Conservation (phyloP, 2,797 vertebrate species). For the Tarsius wallacei region DNA sequence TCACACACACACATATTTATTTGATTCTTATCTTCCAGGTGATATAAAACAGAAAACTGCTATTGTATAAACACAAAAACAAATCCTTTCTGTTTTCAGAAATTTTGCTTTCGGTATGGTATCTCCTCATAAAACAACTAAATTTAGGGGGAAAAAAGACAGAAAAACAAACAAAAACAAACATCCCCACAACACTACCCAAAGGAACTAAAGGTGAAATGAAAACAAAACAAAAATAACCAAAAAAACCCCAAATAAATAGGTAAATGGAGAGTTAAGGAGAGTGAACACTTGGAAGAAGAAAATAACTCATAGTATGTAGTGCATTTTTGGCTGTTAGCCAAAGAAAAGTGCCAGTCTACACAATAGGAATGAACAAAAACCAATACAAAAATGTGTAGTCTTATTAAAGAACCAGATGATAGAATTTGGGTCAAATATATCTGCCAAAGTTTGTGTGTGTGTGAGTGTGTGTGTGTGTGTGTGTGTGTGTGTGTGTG, state of each 20-base stretch:
- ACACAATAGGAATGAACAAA: not conserved
- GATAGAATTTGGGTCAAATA: not conserved
- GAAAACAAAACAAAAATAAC: not conserved
- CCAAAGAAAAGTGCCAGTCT: not conserved
- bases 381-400: not conserved
- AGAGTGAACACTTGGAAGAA: not conserved
- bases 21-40: conserved; percentile 27
- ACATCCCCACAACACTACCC: not conserved
- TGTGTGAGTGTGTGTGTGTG: not conserved
- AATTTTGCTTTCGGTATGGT: not conserved
- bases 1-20: not conserved
- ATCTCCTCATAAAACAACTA: not conserved
- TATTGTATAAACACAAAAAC: not conserved
- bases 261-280: not conserved
- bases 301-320: not conserved
- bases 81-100: too few species aligned
- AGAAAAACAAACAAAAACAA: not conserved
- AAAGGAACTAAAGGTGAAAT: not conserved
- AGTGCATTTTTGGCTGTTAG: not conserved
- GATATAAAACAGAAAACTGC: not conserved
- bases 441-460: not conserved
- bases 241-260: not conserved
- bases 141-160: not conserved
- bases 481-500: too few species aligned
- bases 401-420: not conserved